Percentiles rank a stretch among this genome's conserved stretches.
Evolutionary conservation across 2,113 vertebrate genomes (phyloP).

Genomic region (Phrynosoma blainvillii): DNA sequence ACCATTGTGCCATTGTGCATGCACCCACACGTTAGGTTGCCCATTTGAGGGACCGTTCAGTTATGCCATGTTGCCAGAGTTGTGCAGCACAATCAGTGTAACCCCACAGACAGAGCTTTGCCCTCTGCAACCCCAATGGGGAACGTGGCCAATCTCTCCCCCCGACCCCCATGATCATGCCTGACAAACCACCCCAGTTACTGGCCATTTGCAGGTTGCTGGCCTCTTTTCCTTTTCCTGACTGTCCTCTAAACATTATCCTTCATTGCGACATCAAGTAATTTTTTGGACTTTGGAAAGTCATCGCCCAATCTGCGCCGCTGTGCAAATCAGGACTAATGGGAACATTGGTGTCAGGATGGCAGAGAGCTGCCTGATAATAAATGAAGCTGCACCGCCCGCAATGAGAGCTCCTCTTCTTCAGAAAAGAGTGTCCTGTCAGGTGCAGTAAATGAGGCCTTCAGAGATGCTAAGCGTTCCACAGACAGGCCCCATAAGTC

Average conservation of each 20-base stretch:
- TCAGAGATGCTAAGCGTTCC: not conserved
- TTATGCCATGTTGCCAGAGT: too few relatives aligned
- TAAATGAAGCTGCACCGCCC: not conserved
- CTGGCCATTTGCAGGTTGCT: not conserved
- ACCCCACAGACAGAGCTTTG: too few relatives aligned
- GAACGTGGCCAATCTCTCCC: too few relatives aligned
- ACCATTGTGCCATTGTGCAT: too few relatives aligned
- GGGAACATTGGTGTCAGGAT: not conserved
- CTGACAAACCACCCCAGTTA: not conserved
- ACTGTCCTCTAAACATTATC: not conserved
- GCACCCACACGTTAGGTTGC: too few relatives aligned
- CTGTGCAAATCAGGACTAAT: too few relatives aligned
- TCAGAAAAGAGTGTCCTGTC: slow-evolving; percentile 9
- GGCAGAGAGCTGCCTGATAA: not conserved
- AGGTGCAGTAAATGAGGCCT: slow-evolving; percentile 17
- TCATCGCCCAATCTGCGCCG: not conserved
- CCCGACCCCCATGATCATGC: not conserved
- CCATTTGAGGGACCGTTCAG: too few relatives aligned
- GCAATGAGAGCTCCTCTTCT: not conserved
- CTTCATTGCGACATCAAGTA: not conserved
- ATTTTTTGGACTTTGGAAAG: not conserved
- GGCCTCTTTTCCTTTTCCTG: not conserved
- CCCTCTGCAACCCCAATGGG: too few relatives aligned
- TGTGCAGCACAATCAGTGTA: too few relatives aligned
- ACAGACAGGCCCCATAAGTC: not conserved